Conservation (phyloP, 2,797 vertebrate genomes). For the Muraenolepis orangiensis region DNA sequence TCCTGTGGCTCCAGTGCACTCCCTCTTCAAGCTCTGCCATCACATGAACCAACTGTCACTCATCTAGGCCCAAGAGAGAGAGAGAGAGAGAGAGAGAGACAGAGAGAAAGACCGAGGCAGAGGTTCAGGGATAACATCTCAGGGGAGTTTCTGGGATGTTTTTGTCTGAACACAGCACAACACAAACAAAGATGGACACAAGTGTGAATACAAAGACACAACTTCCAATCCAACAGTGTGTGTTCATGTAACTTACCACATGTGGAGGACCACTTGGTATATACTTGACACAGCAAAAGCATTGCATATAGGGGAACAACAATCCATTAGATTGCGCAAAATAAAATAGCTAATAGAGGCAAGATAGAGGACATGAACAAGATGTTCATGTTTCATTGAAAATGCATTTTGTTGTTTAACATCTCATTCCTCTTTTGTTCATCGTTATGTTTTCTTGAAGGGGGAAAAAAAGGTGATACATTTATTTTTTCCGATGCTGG, state of each 20-base stretch:
- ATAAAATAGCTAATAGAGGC: too few species aligned
- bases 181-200: constrained; percentile 31
- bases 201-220: constrained; percentile 12
- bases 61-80: constrained; percentile 42
- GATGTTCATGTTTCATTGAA: neutral
- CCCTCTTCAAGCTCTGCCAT: constrained; percentile 45
- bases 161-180: neutral
- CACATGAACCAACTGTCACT: constrained; percentile 42
- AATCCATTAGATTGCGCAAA: too few species aligned
- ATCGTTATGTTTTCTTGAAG: neutral
- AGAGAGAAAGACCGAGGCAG: constrained; percentile 10
- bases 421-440: neutral
- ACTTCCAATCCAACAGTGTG: neutral
- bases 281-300: too few species aligned
- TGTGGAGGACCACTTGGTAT: too few species aligned
- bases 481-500: neutral
- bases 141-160: neutral
- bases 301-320: too few species aligned
- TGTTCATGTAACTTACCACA: neutral
- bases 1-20: constrained; percentile 30
- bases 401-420: neutral
- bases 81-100: neutral
- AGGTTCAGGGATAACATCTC: neutral
- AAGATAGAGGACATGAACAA: too few species aligned
- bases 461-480: neutral